Conservation (phyloP, 2,113 vertebrate genomes). For the Propithecus coquereli region DNA sequence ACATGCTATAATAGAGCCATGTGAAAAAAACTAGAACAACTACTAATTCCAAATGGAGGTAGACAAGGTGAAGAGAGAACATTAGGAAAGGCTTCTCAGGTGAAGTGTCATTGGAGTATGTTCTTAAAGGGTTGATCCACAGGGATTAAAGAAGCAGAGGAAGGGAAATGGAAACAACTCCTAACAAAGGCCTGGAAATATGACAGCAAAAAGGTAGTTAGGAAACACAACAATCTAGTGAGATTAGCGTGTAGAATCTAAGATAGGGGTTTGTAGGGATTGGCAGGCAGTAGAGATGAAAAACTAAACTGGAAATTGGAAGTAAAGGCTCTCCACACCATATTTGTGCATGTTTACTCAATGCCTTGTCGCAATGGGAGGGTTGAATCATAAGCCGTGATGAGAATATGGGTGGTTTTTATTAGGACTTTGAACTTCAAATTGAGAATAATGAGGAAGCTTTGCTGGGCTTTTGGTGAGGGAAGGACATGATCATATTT, state of each 20-base stretch:
- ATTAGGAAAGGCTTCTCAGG: background rate
- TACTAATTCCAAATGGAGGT: background rate
- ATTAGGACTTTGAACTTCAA: background rate
- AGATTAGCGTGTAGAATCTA: background rate
- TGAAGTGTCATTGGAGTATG: background rate
- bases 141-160: background rate
- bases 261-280: background rate
- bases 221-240: background rate
- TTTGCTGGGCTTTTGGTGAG: background rate
- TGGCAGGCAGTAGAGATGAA: background rate
- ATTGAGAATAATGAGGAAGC: background rate
- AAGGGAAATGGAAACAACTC: background rate
- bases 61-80: background rate
- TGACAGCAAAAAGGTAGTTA: background rate
- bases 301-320: background rate
- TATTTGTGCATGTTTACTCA: background rate
- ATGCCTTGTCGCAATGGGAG: too few species aligned
- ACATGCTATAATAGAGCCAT: background rate
- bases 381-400: background rate
- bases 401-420: background rate
- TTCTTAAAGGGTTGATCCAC: background rate
- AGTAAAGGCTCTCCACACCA: background rate
- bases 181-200: background rate
- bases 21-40: background rate
- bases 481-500: background rate